Base-by-base conservation (phyloP, 1,140 invertebrate species). In the Halesus radiatus region DNA sequence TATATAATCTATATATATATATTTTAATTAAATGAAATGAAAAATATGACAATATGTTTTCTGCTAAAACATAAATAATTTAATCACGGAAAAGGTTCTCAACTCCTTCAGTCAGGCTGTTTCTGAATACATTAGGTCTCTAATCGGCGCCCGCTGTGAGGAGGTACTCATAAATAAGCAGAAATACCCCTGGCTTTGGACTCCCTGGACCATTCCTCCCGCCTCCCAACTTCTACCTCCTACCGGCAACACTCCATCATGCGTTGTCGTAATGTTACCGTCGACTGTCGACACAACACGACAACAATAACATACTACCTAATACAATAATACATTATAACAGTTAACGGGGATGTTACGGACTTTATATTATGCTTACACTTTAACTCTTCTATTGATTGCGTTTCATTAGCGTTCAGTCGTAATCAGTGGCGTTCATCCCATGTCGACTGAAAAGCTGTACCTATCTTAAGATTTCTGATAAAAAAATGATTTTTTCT, bases 131-230 rank as follows among this genome's bases (percentile, higher is more conserved):
- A 80, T 80, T 77, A 66, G 37, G 20, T 50, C 70, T 83, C 26
- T 80, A 83, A 83, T 83, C 79, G 82, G 78, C 77, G 50, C 82
- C 79, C 76, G 82, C 82, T 83, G 82, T 80, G 82, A 80, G 77
- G 52, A 83, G 80, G 80, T 76, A 77, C 73, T 52, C 82, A 80
- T 83, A 83, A 83, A 83, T 83, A 74, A 76, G 29, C 45, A 83
- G 73, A 79, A 83, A 83, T 83, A 83, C 76, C 78, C 58, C 75
- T 29, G 60, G 37, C 73, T 66, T 45, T 53, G 10, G 37, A 45
- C 37, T 45, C 37, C 37, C 37, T 45, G 37, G 10, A 45, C 5
- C 37, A 64, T 10, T 66, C 68, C 18, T 72, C 52, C 76, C 18
- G 77, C 37, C 37, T 45, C 37, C 37, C 37, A 13, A 45, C 37